Evolutionary conservation across 2,888 invertebrate species (phyloP), one percentile per base, ranked within the genome.

Genomic region (Drosophila kambysellisi): DNA sequence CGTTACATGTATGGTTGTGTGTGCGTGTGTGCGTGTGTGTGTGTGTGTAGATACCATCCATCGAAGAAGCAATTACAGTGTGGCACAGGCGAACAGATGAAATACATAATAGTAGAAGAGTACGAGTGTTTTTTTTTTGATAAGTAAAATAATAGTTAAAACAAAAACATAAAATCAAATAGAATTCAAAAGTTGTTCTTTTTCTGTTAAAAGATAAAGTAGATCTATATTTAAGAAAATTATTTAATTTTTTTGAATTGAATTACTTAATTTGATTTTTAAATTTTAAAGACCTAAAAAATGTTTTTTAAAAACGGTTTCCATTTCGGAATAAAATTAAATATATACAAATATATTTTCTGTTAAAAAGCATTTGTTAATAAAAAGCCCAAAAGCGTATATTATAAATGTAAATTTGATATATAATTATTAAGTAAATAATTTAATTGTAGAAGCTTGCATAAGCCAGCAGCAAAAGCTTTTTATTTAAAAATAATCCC

Each of bases 1-100:
- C 20, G 46, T 46, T 46, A 53, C 67, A 29, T 69, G 58, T 68
- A 53, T 29, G 43, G 46, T 61, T 37, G 53, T 58, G 59, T 65
- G 58, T 66, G 68, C 58, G 73, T 75, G 68, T 61, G 61, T 70
- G 69, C 60, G 59, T 72, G 74, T 75, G 60, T 70, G 37, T 63
- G 56, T 73, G 65, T 71, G 71, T 74, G 71, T 85, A 81, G 85
- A 82, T 88, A 92, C 90, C 92, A 92, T 92, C 92, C 92, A 92
- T 92, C 92, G 92, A 75, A 82, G 89, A 92, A 92, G 92, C 92
- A 89, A 90, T 85, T 87, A 89, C 86, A 88, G 75, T 83, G 74
- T 83, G 84, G 83, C 88, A 91, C 91, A 92, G 91, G 92, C 92
- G 92, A 92, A 92, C 91, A 92, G 93, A 91, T 92, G 92, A 92